Evolutionary conservation across 2,797 vertebrate genomes (phyloP).

Genomic region (Rhynchonycteris naso): DNA sequence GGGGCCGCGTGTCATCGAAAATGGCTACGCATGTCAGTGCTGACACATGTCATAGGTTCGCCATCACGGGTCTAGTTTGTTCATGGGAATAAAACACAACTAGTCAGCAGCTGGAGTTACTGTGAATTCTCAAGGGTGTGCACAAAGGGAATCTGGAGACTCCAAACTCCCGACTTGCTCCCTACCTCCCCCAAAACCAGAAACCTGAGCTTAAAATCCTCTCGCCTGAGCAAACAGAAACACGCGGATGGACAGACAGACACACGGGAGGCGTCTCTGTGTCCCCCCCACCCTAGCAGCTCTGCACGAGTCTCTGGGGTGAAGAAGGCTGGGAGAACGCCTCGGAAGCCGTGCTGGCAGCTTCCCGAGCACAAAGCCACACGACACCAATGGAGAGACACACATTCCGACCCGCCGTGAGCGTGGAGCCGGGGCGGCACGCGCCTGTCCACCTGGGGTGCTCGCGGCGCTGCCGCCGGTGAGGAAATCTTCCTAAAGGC

Average conservation of each 20-base stretch:
- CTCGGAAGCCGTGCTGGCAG: constrained; percentile 38
- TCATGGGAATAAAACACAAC: constrained; percentile 31
- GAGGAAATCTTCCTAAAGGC: constrained; percentile 33
- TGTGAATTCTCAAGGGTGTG: not conserved
- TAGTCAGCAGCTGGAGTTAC: constrained; percentile 22
- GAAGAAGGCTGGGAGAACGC: not conserved
- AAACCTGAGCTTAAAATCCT: not conserved
- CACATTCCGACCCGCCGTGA: not conserved
- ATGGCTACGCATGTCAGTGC: too few species aligned
- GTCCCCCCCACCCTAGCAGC: not conserved
- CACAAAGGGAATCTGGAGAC: not conserved
- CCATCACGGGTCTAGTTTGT: too few species aligned
- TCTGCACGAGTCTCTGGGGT: constrained; percentile 41
- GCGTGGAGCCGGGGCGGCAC: not conserved
- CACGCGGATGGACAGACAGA: not conserved
- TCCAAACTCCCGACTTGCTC: not conserved
- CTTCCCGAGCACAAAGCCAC: constrained; percentile 11
- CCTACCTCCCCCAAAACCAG: not conserved
- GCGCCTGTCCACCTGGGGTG: not conserved
- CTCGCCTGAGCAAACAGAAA: not conserved
- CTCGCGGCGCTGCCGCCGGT: not conserved
- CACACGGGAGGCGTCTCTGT: not conserved
- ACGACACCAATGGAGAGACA: not conserved
- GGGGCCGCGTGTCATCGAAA: too few species aligned
- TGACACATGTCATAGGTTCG: too few species aligned